Evolutionary conservation across 2,797 vertebrate genomes (phyloP).

Genomic region (Argyrosomus regius): DNA sequence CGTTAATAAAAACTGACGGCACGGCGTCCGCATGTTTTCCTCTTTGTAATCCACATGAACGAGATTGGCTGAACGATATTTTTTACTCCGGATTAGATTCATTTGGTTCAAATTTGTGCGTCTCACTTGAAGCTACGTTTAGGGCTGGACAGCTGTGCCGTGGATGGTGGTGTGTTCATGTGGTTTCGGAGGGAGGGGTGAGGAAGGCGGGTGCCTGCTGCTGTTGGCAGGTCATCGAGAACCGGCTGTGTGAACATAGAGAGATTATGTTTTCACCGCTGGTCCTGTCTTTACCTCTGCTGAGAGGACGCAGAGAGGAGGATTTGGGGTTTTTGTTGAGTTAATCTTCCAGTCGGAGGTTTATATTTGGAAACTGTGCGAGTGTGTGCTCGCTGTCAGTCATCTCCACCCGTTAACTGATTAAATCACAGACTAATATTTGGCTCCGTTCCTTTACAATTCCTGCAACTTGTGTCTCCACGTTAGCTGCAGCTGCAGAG

Average conservation of each 20-base stretch:
- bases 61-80: constrained; percentile 56
- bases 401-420: constrained; percentile 48
- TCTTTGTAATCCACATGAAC: constrained; percentile 59
- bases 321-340: constrained; percentile 76
- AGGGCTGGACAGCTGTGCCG: constrained; percentile 57
- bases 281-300: constrained; percentile 69
- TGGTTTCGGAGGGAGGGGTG: neutral
- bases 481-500: constrained; percentile 12
- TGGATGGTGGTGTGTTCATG: constrained; percentile 17
- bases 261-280: constrained; percentile 80
- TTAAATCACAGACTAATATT: constrained; percentile 43
- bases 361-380: constrained; percentile 71
- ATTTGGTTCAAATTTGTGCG: constrained; percentile 46
- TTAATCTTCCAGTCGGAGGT: constrained; percentile 76
- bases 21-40: constrained; percentile 26
- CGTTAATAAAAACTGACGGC: constrained; percentile 1
- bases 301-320: constrained; percentile 58
- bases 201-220: constrained; percentile 48
- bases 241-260: constrained; percentile 73
- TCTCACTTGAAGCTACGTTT: constrained; percentile 44
- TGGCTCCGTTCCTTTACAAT: neutral
- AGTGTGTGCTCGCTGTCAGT: constrained; percentile 33
- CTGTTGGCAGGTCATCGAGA: constrained; percentile 78
- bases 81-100: constrained; percentile 62
- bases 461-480: neutral